Evolutionary conservation across 1,140 invertebrate genomes (phyloP).

Genomic region (Prorops nasuta): DNA sequence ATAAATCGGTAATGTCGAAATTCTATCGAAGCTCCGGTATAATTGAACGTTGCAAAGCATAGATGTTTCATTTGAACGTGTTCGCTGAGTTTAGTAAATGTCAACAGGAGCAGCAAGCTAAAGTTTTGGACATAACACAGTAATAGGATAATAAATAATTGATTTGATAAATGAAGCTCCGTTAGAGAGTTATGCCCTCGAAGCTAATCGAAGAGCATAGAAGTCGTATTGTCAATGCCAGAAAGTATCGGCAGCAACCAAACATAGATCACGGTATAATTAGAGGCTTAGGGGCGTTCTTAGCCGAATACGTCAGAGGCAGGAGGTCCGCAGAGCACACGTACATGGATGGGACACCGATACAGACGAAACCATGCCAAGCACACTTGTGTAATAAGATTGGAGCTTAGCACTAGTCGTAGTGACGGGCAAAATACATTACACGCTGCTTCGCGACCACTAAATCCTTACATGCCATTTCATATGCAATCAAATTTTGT

Average conservation of each 20-base stretch:
- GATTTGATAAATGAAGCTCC: neutral
- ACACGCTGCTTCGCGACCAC: neutral
- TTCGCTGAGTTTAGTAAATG: neutral
- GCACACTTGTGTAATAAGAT: slow-evolving; percentile 30
- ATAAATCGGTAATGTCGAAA: slow-evolving; percentile 26
- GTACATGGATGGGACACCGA: slow-evolving; percentile 3
- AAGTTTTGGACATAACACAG: too few species aligned
- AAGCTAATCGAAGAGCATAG: neutral
- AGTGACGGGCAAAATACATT: too few species aligned
- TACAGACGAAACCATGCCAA: slow-evolving; percentile 29
- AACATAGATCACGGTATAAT: slow-evolving; percentile 51
- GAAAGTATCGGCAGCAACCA: slow-evolving; percentile 39
- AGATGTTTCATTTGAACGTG: neutral
- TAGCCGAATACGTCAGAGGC: neutral
- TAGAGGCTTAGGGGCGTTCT: slow-evolving; percentile 32
- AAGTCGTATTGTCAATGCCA: slow-evolving; percentile 41
- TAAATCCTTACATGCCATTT: neutral
- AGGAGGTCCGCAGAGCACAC: neutral
- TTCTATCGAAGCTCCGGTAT: too few species aligned
- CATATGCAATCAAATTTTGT: too few species aligned
- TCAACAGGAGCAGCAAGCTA: neutral
- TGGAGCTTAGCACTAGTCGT: slow-evolving; percentile 14
- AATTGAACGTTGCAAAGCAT: too few species aligned
- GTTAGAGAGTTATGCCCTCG: neutral
- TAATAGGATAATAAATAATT: too few species aligned